A percentile compares a stretch with the other conserved stretches of the same genome.
These are phyloP conservation scores for Enteromius mattozi DNA, from an alignment of 2,797 vertebrate species.

Conservation along the genomic window DNA sequence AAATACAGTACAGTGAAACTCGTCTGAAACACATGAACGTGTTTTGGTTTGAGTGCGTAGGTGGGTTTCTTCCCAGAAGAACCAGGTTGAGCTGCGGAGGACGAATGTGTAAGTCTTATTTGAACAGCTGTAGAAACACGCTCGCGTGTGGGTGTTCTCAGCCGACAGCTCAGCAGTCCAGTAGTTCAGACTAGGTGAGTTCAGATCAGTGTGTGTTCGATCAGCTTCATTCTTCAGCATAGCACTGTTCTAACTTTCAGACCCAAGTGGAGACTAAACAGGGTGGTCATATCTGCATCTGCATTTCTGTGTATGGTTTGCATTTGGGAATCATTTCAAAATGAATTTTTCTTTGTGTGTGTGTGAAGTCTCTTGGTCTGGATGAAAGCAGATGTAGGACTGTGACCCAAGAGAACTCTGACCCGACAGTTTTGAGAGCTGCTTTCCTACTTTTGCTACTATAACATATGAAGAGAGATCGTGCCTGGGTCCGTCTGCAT, in stretches of 20 bases:
- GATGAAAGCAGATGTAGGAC: constrained; percentile 32
- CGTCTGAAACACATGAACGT: constrained; percentile 20
- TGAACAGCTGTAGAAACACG: constrained; percentile 54
- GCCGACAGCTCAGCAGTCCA: constrained; percentile 11
- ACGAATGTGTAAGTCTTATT: constrained; percentile 51
- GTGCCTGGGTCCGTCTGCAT: constrained; percentile 29
- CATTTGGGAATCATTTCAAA: constrained; percentile 11
- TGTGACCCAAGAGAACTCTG: constrained; percentile 29
- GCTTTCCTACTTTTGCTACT: constrained; percentile 16
- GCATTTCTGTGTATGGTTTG: constrained; percentile 29
- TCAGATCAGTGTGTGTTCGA: constrained; percentile 38
- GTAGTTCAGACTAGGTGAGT: constrained; percentile 40
- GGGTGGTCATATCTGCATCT: background rate
- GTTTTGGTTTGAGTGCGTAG: constrained; percentile 31
- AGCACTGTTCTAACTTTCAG: constrained; percentile 19
- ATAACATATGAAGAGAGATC: background rate
- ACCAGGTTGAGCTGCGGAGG: constrained; percentile 42
- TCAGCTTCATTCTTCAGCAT: constrained; percentile 46
- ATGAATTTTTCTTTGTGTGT: background rate
- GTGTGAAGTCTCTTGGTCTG: constrained; percentile 21
- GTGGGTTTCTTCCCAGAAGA: constrained; percentile 39
- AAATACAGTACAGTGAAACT: constrained; percentile 35
- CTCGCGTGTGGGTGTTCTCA: constrained; percentile 34
- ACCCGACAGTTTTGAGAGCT: constrained; percentile 29
- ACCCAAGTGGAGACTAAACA: constrained; percentile 22